Base-by-base conservation (phyloP, 2,797 vertebrate genomes). In the Notolabrus celidotus region DNA sequence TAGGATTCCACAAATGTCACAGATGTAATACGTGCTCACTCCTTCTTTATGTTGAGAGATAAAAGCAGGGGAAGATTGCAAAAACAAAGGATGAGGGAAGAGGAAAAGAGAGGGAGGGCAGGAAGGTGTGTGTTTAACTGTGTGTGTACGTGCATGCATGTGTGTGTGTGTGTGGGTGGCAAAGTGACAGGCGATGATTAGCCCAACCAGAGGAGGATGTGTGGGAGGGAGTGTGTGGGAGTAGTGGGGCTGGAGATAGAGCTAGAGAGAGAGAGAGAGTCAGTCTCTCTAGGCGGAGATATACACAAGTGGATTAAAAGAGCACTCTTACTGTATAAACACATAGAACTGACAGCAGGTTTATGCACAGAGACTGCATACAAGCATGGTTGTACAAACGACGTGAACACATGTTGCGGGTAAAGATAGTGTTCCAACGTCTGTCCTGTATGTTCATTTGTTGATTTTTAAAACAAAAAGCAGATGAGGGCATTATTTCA, bases 151-250 rank as follows among this genome's bases (percentile, higher is more conserved):
- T 36, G 34, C 14, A 41, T 64, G 65, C 45, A 16, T 54, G 38
- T 49, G 45, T 62, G 77, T 67, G 79, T 79, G 85, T 55, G 86
- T 56, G 93, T 88, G 89, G 90, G 88, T 64, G 88, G 88, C 54
- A 77, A 87, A 91, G 88, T 92, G 93, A 94, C 92, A 93, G 88
- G 88, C 86, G 85, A 92, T 92, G 92, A 93, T 94, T 93, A 94
- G 92, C 82, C 86, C 86, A 88, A 93, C 87, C 92, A 90, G 91
- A 92, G 90, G 87, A 91, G 88, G 81, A 86, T 84, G 82, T 82
- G 92, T 92, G 92, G 91, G 93, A 83, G 88, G 79, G 77, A 86
- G 70, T 59, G 85, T 80, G 91, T 88, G 85, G 89, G 90, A 85
- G 89, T 90, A 87, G 73, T 55, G 85, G 88, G 85, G 81, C 71